phyloP scores from a whole-genome alignment of 2,888 invertebrate genomes.

The Agonum fuliginosum region DNA sequence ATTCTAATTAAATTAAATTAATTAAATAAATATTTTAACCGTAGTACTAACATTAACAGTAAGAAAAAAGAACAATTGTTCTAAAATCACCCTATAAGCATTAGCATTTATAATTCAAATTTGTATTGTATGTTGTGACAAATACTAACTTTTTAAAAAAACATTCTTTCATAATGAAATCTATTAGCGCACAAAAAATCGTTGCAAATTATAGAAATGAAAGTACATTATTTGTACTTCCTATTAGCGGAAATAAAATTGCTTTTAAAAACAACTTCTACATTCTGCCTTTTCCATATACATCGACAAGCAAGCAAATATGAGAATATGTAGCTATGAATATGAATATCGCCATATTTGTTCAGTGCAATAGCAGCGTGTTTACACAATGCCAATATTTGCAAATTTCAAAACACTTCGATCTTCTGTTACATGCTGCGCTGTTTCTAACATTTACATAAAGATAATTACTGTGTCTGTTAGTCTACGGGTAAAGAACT shows the following conservation, averaged over 20 bases:
- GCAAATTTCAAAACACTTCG: slow-evolving; percentile 21
- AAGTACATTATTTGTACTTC: not conserved
- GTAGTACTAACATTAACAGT: too few relatives aligned
- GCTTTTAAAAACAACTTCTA: slow-evolving; percentile 32
- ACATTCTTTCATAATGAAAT: too few relatives aligned
- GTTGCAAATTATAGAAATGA: slow-evolving; percentile 15
- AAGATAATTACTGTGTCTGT: slow-evolving; percentile 25
- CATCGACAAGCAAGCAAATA: not conserved
- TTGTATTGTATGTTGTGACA: too few relatives aligned
- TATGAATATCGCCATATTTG: not conserved
- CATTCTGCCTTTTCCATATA: not conserved
- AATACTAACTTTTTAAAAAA: too few relatives aligned
- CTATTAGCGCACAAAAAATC: too few relatives aligned
- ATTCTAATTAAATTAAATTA: too few relatives aligned
- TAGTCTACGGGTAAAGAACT: slow-evolving; percentile 1
- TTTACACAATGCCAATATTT: slow-evolving; percentile 31
- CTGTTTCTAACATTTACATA: slow-evolving; percentile 26
- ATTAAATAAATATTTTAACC: too few relatives aligned
- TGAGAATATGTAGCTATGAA: not conserved
- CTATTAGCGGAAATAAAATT: slow-evolving; percentile 41
- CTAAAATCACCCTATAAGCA: too few relatives aligned
- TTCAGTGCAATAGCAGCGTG: not conserved
- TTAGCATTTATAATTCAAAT: too few relatives aligned
- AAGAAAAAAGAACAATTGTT: too few relatives aligned
- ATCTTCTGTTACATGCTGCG: not conserved